A percentile compares a stretch with the other conserved stretches of the same genome.
These are phyloP conservation scores for Drosophila picticornis DNA, from an alignment of 2,888 invertebrate genomes.

Conservation along the genomic window DNA sequence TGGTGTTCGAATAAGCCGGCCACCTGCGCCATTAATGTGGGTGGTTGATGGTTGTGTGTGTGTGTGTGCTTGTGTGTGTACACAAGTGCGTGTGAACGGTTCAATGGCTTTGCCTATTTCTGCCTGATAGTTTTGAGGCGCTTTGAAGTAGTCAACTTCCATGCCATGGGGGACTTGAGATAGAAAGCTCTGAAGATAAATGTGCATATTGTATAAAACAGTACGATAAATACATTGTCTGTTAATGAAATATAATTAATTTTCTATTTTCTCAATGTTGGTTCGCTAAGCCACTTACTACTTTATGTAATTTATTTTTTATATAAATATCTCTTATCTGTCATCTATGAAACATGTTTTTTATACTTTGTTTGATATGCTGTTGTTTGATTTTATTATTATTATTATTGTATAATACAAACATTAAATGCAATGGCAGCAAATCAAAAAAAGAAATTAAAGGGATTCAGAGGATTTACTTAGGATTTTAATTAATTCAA, in stretches of 20 bases:
- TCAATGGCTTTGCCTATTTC: conserved; percentile 31
- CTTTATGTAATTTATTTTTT: neutral
- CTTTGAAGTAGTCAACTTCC: conserved; percentile 21
- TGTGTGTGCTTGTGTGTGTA: neutral
- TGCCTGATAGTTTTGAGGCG: conserved; percentile 19
- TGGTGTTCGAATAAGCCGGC: neutral
- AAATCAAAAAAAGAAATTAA: neutral
- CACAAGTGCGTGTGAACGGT: conserved; percentile 6
- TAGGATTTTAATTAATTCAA: neutral
- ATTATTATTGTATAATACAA: neutral
- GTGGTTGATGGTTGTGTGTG: neutral
- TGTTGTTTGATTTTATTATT: neutral
- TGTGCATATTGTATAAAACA: neutral
- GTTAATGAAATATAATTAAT: neutral
- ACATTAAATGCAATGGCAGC: neutral
- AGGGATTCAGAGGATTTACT: neutral
- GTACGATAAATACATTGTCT: neutral
- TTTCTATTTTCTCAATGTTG: neutral
- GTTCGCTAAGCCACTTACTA: neutral
- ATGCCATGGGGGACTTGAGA: conserved; percentile 1
- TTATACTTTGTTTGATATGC: neutral
- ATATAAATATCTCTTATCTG: neutral
- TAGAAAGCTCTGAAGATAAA: conserved; percentile 1
- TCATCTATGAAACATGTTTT: neutral
- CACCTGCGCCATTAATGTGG: conserved; percentile 16